phyloP scores from a whole-genome alignment of 2,113 vertebrate species.

The Aegotheles bennettii region DNA sequence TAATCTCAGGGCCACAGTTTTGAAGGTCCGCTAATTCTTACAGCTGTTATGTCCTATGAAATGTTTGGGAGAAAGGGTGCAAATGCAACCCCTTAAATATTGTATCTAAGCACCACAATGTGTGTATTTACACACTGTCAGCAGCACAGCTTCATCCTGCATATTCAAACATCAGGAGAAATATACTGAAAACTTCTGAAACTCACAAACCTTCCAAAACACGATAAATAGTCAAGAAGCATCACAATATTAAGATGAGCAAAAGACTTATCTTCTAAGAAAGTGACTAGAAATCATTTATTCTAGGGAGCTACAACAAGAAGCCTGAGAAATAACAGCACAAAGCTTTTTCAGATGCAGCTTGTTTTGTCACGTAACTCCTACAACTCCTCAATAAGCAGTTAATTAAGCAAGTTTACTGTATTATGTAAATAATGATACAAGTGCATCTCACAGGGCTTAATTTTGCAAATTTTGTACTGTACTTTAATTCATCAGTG shows the following conservation, averaged over 20 bases:
- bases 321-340: not conserved
- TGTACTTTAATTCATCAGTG: not conserved
- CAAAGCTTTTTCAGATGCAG: not conserved
- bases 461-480: not conserved
- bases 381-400: not conserved
- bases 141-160: not conserved
- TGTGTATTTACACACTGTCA: not conserved
- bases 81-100: not conserved
- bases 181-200: not conserved
- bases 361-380: not conserved
- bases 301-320: not conserved
- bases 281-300: not conserved
- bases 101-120: not conserved
- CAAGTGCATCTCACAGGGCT: not conserved
- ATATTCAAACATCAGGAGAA: not conserved
- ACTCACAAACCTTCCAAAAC: not conserved
- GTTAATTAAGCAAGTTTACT: not conserved
- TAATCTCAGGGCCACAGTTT: not conserved
- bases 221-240: not conserved
- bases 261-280: not conserved
- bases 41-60: not conserved
- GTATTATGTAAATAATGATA: not conserved
- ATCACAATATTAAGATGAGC: not conserved
- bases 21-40: not conserved
- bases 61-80: not conserved